phyloP scores from a whole-genome alignment of 2,113 vertebrate species.

The Herpailurus yagouaroundi region DNA sequence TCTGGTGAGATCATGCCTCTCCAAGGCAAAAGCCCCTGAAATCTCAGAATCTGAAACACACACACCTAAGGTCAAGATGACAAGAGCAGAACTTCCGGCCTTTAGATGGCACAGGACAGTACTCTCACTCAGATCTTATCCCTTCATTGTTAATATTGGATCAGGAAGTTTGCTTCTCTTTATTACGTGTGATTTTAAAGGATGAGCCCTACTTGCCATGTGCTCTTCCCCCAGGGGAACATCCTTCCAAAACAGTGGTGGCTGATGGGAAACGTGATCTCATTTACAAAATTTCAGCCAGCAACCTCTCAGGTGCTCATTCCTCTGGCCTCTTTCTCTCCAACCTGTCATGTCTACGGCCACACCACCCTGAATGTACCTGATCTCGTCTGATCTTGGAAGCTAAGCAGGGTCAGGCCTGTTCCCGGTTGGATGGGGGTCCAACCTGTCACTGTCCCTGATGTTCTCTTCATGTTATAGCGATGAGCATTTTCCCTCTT shows the following conservation, averaged over 20 bases:
- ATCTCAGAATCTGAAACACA: background rate
- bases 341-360: background rate
- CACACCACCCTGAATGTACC: too few relatives aligned
- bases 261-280: background rate
- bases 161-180: background rate
- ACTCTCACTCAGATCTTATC: background rate
- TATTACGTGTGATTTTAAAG: background rate
- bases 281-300: background rate
- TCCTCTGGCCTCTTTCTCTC: background rate
- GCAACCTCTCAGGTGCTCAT: background rate
- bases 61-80: background rate
- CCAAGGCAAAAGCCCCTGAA: background rate
- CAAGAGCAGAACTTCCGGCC: background rate
- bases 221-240: rapidly evolving
- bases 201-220: rapidly evolving
- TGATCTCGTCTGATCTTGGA: too few relatives aligned
- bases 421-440: too few relatives aligned
- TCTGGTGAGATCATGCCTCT: background rate
- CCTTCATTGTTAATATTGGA: background rate
- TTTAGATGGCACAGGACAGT: background rate
- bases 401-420: too few relatives aligned
- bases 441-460: too few relatives aligned
- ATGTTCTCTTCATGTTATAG: background rate
- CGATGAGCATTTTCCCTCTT: rapidly evolving
- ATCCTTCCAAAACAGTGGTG: background rate